Conservation (phyloP, 2,113 vertebrate species). For the Rhea americana region DNA sequence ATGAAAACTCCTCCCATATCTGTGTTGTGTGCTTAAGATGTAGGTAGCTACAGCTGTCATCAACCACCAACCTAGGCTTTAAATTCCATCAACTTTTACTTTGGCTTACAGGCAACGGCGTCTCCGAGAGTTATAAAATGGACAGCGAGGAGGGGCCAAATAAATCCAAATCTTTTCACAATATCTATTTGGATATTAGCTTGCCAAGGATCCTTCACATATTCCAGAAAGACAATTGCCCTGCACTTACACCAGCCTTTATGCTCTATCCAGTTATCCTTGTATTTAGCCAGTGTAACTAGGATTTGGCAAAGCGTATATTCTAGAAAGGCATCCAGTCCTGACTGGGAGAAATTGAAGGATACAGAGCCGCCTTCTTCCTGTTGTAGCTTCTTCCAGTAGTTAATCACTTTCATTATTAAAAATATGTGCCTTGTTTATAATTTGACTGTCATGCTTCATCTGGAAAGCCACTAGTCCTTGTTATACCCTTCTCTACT, state of each 20-base stretch:
- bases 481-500: not conserved
- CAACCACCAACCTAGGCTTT: not conserved
- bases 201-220: not conserved
- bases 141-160: not conserved
- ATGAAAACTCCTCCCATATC: not conserved
- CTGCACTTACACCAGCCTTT: not conserved
- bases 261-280: not conserved
- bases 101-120: not conserved
- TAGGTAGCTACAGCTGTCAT: not conserved
- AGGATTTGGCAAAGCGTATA: not conserved
- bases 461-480: not conserved
- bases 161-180: not conserved
- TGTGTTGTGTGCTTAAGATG: not conserved
- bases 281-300: not conserved
- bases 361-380: not conserved
- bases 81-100: not conserved
- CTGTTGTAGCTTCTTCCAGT: not conserved
- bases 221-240: not conserved
- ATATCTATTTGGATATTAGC: not conserved
- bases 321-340: not conserved
- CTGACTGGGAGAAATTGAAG: not conserved
- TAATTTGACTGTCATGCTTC: not conserved
- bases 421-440: not conserved
- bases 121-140: not conserved
- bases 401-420: not conserved